Evolutionary conservation across 2,113 vertebrate species (phyloP), one percentile per base, ranked within the genome.

Genomic region (Athene cunicularia): DNA sequence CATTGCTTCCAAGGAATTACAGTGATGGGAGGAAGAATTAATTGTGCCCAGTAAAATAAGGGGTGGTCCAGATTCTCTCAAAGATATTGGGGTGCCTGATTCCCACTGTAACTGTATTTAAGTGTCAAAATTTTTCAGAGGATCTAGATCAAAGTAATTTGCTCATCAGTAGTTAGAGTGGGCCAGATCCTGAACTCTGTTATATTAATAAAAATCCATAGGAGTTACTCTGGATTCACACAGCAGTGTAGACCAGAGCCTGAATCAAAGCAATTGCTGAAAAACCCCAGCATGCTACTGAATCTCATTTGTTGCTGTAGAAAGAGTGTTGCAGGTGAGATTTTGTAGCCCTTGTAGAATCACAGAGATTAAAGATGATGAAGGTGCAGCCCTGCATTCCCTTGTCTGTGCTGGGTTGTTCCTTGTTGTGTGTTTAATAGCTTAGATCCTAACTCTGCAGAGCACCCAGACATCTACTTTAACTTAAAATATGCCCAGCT

Each of bases 201-300:
- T 63, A 32, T 50, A 47, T 15, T 58, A 7, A 5, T 35, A 21
- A 80, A 90, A 77, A 91, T 59, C 59, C 28, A 6, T 14, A 43
- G 33, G 43, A 94, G 6, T 75, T 50, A 26, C 33, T 60, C 27
- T 2, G 7, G 19, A 33, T 95, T 88, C 80, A 39, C 41, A 50
- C n/a, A 43, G 37, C 49, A 93, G 56, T n/a, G 14, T 11, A 26
- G 39, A 68, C 28, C 70, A 85, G 60, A 64, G 35, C 22, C 60
- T 75, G 43, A 33, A 79, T 17, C 20, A 41, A n/a, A 76, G 59
- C 10, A 12, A 50, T 32, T 27, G 24, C 59, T 84, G 64, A 67
- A 39, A 53, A 76, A 89, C 27, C 0, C 0, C 72, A 86, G 8
- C 62, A 11, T 32, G 27, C 45, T 53, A 2, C 47, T 52, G 14